Evolutionary conservation across 92 coral and sea anemone species (phyloP).

Genomic region (Parazoanthus swiftii): DNA sequence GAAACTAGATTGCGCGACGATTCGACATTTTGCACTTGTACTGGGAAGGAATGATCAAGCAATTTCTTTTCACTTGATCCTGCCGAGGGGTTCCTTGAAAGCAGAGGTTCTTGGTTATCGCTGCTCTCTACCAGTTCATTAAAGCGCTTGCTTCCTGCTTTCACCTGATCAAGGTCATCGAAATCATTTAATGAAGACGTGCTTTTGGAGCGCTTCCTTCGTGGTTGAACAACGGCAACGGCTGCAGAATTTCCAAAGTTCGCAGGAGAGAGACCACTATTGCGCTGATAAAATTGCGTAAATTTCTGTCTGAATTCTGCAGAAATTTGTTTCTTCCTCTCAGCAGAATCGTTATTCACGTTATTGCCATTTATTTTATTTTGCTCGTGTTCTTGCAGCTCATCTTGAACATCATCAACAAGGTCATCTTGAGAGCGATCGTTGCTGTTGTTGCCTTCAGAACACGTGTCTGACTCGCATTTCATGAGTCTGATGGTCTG

Average conservation of each 20-base stretch:
- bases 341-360: no score
- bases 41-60: neutral
- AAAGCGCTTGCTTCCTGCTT: constrained; percentile 38
- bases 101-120: neutral
- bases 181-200: constrained; percentile 21
- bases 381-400: neutral
- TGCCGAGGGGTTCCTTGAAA: constrained; percentile 23
- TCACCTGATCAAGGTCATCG: constrained; percentile 43
- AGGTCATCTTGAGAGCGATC: neutral
- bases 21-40: neutral
- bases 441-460: neutral
- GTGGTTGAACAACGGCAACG: constrained; percentile 39
- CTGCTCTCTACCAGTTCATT: constrained; percentile 5
- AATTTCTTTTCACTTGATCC: constrained; percentile 9
- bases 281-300: constrained; percentile 15
- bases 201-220: constrained; percentile 28
- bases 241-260: constrained; percentile 11
- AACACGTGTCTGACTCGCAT: neutral
- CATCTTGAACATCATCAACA: neutral
- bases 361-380: neutral
- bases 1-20: neutral
- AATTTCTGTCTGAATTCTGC: constrained; percentile 16
- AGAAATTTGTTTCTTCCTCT: constrained; percentile 14
- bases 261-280: neutral
- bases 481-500: constrained; percentile 24